Percentiles rank a stretch among this genome's conserved stretches.
Evolutionary conservation across 2,113 vertebrate genomes (phyloP).

Genomic region (Callorhinus ursinus): DNA sequence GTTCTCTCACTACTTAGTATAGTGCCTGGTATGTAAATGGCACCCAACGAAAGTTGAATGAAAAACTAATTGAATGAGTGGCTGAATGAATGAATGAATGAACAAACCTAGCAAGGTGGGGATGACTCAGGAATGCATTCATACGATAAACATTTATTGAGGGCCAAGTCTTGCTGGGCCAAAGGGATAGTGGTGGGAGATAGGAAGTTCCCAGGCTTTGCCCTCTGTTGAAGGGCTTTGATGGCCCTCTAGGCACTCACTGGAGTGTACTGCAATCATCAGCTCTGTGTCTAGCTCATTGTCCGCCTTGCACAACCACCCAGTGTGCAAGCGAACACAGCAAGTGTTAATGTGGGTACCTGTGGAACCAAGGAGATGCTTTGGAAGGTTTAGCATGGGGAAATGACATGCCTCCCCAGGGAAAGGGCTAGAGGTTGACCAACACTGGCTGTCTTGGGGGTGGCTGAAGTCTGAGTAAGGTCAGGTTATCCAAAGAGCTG

Average conservation of each 20-base stretch:
- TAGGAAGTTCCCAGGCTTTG: no score
- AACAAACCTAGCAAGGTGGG: not conserved
- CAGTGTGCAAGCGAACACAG: not conserved
- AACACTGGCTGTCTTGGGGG: not conserved
- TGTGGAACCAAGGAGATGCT: no score
- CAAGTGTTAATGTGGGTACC: accelerated
- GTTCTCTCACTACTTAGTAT: not conserved
- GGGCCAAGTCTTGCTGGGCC: not conserved
- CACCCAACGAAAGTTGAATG: not conserved
- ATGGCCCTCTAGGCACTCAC: not conserved
- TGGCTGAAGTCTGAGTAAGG: not conserved
- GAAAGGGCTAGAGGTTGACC: not conserved
- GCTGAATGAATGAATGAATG: not conserved
- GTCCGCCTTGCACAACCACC: not conserved
- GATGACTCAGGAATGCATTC: not conserved
- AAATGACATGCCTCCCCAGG: not conserved
- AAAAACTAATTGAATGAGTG: not conserved
- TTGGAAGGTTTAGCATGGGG: no score
- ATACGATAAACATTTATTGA: not conserved
- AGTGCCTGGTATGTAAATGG: not conserved
- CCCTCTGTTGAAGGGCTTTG: no score
- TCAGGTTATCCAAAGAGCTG: not conserved
- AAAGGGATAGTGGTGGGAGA: not conserved
- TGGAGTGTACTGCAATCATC: no score
- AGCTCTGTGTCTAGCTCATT: not conserved